Conservation (phyloP, 2,113 vertebrate genomes). For the Trichomycterus rosablanca region DNA sequence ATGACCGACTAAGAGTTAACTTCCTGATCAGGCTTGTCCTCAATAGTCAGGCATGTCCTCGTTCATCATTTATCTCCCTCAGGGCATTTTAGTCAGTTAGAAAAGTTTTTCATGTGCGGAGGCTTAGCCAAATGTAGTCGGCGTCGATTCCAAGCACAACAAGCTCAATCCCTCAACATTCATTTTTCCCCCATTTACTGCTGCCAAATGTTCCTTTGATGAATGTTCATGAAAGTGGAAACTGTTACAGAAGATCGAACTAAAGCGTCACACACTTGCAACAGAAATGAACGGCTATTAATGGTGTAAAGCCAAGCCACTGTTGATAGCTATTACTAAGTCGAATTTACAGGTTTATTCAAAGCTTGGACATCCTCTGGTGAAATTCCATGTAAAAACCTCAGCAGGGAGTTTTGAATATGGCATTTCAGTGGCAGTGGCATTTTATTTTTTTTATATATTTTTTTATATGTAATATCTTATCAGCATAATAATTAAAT, state of each 20-base stretch:
- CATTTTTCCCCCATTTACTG: slow-evolving; percentile 7
- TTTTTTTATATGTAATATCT: no score
- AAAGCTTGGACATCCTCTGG: no score
- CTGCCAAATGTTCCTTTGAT: slow-evolving; percentile 10
- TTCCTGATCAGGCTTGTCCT: slow-evolving; percentile 7
- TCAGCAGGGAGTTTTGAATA: no score
- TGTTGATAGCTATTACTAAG: no score
- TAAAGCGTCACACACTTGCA: no score
- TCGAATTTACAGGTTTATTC: no score
- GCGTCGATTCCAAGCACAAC: slow-evolving; percentile 13
- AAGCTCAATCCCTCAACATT: slow-evolving; percentile 10
- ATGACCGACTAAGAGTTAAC: slow-evolving; percentile 11
- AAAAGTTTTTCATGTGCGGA: slow-evolving; percentile 26
- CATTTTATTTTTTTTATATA: no score
- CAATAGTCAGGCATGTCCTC: slow-evolving; percentile 13
- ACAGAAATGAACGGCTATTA: no score
- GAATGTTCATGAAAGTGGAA: not conserved
- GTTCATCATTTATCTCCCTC: slow-evolving; percentile 20
- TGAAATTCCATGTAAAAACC: no score
- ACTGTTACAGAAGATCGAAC: not conserved
- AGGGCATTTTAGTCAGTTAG: slow-evolving; percentile 15
- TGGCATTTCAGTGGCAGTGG: no score
- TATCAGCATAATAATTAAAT: no score
- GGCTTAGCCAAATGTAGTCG: slow-evolving; percentile 17
- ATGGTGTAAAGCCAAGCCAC: no score